Base-by-base conservation (phyloP, 2,797 vertebrate genomes). In the Aldrovandia affinis region DNA sequence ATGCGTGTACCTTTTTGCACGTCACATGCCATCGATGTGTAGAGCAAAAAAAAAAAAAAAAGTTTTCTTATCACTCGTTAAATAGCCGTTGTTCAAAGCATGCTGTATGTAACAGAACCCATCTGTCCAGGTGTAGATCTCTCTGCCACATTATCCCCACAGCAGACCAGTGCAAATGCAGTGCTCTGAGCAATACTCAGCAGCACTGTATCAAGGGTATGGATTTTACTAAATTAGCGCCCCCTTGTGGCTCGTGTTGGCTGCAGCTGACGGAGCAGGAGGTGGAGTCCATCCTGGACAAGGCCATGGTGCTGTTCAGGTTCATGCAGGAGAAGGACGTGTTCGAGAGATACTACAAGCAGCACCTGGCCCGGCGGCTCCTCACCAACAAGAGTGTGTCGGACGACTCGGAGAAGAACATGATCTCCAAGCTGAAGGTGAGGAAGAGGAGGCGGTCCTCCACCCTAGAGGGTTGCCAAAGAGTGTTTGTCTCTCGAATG, bases 291-390 rank as follows among this genome's bases (percentile, higher is more conserved):
- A 99, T 99, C 94, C 95, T 99, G 89, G 98, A 99, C 94, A 99
- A 99, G 88, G 97, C 98, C 88, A 99, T 99, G 98, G 97, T 99
- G 91, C 93, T 99, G 87, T 99, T 99, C 96, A 95, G 97, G 92
- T 98, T 99, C 91, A 98, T 99, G 97, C 98, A 99, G 94, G 98
- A 99, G 93, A 99, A 99, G 85, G 98, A 99, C 89, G 97, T 99
- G 86, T 99, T 99, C 94, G 98, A 99, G 92, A 96, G 97, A 86
- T 99, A 98, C 85, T 98, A 98, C 92, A 98, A 98, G 89, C 97
- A 99, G 93, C 98, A 99, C 89, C 95, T 99, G 92, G 97, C 97
- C 87, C 96, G 97, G 89, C 96, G 98, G 89, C 96, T 99, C 87
- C 97, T 99, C 83, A 98, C 97, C 86, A 99, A 98, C 94, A 99